These are phyloP conservation scores for Petrophora chlorosata DNA, from an alignment of 2,888 invertebrate species.

Conservation along the genomic window DNA sequence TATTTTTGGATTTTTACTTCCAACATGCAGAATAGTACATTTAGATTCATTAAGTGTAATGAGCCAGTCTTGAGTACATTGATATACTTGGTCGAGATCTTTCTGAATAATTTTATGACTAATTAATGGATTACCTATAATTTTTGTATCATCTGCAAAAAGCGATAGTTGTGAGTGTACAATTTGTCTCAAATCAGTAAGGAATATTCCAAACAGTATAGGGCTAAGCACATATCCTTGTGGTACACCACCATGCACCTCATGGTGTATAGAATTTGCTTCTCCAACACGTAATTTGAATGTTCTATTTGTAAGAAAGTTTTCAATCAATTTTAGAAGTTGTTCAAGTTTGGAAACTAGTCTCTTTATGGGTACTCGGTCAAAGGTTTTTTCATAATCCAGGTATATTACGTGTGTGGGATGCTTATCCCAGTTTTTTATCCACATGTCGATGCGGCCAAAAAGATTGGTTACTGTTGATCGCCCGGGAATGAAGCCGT, in stretches of 20 bases:
- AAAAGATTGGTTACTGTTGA: not conserved
- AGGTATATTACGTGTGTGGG: not conserved
- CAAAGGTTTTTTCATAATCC: not conserved
- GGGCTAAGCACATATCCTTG: not conserved
- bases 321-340: not conserved
- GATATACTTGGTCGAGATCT: not conserved
- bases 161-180: not conserved
- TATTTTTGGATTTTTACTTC: not conserved
- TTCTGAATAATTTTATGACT: not conserved
- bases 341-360: not conserved
- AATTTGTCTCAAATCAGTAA: not conserved
- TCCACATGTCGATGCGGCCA: not conserved
- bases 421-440: not conserved
- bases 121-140: not conserved
- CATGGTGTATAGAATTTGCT: not conserved
- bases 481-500: not conserved
- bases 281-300: not conserved
- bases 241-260: not conserved
- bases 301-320: not conserved
- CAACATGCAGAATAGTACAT: not conserved
- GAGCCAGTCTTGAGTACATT: not conserved
- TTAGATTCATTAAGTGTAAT: not conserved
- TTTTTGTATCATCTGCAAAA: not conserved
- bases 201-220: not conserved
- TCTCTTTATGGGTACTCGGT: not conserved